Evolutionary conservation across 2,888 invertebrate genomes (phyloP).

Genomic region (Limnephilus marmoratus): DNA sequence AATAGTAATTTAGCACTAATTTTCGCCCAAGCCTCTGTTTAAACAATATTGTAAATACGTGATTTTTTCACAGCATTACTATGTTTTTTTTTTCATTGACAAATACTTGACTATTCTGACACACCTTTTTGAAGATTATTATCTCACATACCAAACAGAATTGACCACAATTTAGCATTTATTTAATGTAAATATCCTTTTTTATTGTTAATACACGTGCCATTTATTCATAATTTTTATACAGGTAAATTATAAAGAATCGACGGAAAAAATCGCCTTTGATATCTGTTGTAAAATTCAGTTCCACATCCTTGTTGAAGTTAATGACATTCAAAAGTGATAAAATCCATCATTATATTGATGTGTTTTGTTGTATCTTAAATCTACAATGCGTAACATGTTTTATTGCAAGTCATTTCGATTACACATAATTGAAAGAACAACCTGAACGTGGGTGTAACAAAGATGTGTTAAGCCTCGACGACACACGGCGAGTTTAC

Average conservation of each 20-base stretch:
- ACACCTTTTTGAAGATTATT: too few relatives aligned
- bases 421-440: background rate
- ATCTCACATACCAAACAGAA: too few relatives aligned
- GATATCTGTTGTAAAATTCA: background rate
- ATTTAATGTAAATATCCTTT: too few relatives aligned
- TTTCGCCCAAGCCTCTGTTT: too few relatives aligned
- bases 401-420: background rate
- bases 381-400: background rate
- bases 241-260: background rate
- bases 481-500: too few relatives aligned
- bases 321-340: background rate
- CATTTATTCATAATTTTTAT: background rate
- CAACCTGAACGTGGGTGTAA: background rate
- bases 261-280: background rate
- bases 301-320: background rate
- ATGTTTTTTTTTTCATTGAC: too few relatives aligned
- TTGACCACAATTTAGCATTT: too few relatives aligned
- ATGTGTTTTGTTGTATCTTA: background rate
- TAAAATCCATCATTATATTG: background rate
- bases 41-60: too few relatives aligned
- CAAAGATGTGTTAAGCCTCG: too few relatives aligned
- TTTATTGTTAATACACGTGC: background rate
- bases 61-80: too few relatives aligned
- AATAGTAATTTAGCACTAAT: too few relatives aligned
- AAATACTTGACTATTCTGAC: too few relatives aligned